These are phyloP conservation scores for Frieseomelitta varia DNA, from an alignment of 1,140 invertebrate genomes.

Conservation along the genomic window DNA sequence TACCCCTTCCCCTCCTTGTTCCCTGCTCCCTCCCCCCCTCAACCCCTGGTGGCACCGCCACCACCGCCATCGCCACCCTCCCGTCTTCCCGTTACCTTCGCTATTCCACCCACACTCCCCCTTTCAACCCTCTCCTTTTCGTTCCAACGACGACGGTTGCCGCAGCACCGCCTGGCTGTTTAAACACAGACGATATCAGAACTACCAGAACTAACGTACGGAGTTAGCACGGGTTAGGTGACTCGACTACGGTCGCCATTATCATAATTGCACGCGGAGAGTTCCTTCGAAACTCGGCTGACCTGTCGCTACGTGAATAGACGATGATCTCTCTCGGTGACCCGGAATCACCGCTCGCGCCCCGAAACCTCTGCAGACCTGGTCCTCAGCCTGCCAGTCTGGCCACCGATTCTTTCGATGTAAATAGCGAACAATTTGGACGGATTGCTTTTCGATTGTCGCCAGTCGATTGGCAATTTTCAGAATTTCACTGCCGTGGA, in stretches of 20 bases:
- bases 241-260: constrained; percentile 74
- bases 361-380: neutral
- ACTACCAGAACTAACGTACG: constrained; percentile 79
- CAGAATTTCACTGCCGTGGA: neutral
- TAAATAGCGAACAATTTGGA: neutral
- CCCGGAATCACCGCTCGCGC: constrained; percentile 48
- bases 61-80: neutral
- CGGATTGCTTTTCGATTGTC: neutral
- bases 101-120: constrained; percentile 8
- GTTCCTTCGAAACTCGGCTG: constrained; percentile 71
- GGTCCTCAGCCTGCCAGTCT: neutral
- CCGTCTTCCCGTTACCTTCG: constrained; percentile 33
- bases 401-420: neutral
- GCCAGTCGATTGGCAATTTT: neutral
- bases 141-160: constrained; percentile 65
- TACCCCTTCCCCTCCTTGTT: constrained; percentile 27
- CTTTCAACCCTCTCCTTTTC: constrained; percentile 26
- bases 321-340: constrained; percentile 62
- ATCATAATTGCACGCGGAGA: constrained; percentile 78
- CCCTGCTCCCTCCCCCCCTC: constrained; percentile 24
- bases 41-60: constrained; percentile 20
- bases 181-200: constrained; percentile 82
- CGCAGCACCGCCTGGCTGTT: constrained; percentile 78
- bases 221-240: constrained; percentile 74
- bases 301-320: constrained; percentile 68